Conservation (phyloP, 2,888 invertebrate species). For the Lissocephala sabroskyi region DNA sequence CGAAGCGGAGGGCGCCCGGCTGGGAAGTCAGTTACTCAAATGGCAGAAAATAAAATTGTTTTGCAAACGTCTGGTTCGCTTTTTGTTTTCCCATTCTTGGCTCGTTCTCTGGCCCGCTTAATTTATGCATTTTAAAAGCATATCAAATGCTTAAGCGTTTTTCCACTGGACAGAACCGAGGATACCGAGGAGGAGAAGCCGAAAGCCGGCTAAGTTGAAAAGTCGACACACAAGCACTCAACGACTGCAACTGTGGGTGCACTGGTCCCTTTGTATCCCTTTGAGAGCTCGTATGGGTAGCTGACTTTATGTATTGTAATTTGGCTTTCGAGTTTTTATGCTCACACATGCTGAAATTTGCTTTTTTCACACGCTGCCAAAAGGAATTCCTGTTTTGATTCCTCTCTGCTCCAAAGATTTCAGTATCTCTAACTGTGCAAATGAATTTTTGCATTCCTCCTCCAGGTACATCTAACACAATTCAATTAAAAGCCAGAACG, state of each 20-base stretch:
- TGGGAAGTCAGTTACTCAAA: constrained; percentile 11
- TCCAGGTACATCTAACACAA: no score
- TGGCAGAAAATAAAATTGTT: constrained; percentile 41
- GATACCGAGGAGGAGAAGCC: not conserved
- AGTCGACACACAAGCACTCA: constrained; percentile 7
- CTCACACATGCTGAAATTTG: constrained; percentile 47
- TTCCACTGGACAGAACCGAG: not conserved
- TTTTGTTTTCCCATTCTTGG: not conserved
- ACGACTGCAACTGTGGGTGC: no score
- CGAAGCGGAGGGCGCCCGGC: no score
- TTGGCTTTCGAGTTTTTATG: constrained; percentile 16
- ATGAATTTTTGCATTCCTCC: no score
- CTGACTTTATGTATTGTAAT: not conserved
- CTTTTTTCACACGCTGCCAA: constrained; percentile 54
- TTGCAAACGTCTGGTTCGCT: constrained; percentile 12
- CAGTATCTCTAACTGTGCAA: no score
- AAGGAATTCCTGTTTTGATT: no score
- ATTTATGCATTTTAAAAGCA: constrained; percentile 47
- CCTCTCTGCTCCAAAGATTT: no score
- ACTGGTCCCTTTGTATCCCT: no score
- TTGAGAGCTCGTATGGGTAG: not conserved
- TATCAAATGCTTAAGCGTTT: constrained; percentile 31
- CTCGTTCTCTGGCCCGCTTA: constrained; percentile 17
- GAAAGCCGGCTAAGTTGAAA: not conserved
- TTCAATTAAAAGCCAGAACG: no score